These are phyloP conservation scores for Esperia sulphurella DNA, from an alignment of 2,888 invertebrate genomes.

Conservation along the genomic window DNA sequence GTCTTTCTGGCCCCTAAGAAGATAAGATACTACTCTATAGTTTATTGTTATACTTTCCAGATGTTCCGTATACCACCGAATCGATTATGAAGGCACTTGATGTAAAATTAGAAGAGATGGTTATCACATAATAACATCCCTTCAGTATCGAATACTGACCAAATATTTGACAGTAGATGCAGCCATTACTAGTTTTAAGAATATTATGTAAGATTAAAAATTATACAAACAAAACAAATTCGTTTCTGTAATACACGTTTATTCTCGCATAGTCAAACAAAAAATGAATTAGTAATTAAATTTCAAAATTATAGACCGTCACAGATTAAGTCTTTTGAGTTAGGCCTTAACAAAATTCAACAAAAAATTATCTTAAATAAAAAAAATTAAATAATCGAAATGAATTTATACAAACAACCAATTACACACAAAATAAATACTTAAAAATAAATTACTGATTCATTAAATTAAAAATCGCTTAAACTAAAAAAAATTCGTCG, in stretches of 20 bases:
- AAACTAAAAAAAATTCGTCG: constrained; percentile 29
- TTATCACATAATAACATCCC: constrained; percentile 10
- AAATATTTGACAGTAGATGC: too few species aligned
- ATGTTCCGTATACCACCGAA: constrained; percentile 50
- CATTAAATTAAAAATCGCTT: constrained; percentile 24
- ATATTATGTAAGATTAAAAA: background rate
- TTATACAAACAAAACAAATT: background rate
- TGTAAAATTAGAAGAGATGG: constrained; percentile 44
- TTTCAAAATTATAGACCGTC: constrained; percentile 38
- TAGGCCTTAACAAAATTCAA: constrained; percentile 31
- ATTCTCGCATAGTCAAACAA: constrained; percentile 67
- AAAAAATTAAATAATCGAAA: constrained; percentile 15
- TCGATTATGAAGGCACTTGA: constrained; percentile 51
- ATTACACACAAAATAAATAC: constrained; percentile 24
- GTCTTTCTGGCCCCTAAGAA: too few species aligned
- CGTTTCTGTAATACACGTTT: constrained; percentile 57
- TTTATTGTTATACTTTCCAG: constrained; percentile 31
- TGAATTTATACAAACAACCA: constrained; percentile 34
- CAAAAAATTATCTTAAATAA: constrained; percentile 22
- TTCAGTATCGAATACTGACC: too few species aligned
- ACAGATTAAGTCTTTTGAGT: constrained; percentile 28
- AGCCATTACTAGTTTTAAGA: too few species aligned
- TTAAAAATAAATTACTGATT: constrained; percentile 12
- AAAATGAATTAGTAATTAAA: constrained; percentile 26
- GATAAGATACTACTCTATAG: too few species aligned